Percentiles rank a stretch among this genome's conserved stretches.
These are phyloP conservation scores for Oedothorax gibbosus DNA, from an alignment of 1,140 invertebrate species.

Conservation along the genomic window DNA sequence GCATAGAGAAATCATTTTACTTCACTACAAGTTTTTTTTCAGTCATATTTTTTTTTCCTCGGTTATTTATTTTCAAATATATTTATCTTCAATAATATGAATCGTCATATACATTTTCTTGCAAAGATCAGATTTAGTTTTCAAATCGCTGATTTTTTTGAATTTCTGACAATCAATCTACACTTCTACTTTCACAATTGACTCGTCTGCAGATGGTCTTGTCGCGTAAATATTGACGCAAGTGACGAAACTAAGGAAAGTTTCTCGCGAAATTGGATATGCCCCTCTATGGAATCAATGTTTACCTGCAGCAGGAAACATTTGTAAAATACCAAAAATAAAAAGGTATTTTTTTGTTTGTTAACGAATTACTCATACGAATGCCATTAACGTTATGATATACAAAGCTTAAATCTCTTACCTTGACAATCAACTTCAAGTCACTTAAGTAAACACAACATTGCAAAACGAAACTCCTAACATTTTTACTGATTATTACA, in stretches of 20 bases:
- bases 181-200: conserved; percentile 2
- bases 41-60: neutral
- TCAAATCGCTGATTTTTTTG: neutral
- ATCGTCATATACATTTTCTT: neutral
- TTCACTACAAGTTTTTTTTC: neutral
- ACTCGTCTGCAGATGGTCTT: conserved; percentile 34
- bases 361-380: too few relatives aligned
- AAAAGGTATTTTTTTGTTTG: too few relatives aligned
- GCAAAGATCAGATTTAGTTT: neutral
- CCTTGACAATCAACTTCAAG: too few relatives aligned
- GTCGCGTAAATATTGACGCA: conserved; percentile 41
- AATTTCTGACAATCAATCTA: neutral
- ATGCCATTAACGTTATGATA: too few relatives aligned
- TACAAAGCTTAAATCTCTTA: too few relatives aligned
- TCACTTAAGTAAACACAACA: too few relatives aligned
- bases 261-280: conserved; percentile 10
- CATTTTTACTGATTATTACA: too few relatives aligned
- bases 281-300: neutral
- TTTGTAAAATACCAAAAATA: too few relatives aligned
- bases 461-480: too few relatives aligned
- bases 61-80: neutral
- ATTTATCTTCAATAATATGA: neutral
- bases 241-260: conserved; percentile 19
- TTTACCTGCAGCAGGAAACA: too few relatives aligned
- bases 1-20: neutral